Evolutionary conservation across 2,888 invertebrate genomes (phyloP).

Genomic region (Scaptodrosophila latifasciaeformis): DNA sequence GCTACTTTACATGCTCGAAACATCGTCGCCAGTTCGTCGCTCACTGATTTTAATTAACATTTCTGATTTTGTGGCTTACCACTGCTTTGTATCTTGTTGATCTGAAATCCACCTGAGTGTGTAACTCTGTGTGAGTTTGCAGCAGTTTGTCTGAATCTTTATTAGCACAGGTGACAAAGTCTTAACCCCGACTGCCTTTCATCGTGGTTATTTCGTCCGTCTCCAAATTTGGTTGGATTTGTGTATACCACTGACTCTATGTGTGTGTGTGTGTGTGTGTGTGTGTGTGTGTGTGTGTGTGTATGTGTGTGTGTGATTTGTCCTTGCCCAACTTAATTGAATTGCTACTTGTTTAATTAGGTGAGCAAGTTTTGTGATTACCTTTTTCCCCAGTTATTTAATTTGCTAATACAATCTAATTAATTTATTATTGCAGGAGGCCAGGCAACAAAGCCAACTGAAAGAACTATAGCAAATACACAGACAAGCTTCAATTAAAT

Average conservation of each 20-base stretch:
- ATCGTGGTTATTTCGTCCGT: not conserved
- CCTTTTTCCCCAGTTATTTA: slow-evolving; percentile 22
- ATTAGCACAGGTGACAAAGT: slow-evolving; percentile 44
- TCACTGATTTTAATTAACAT: slow-evolving; percentile 67
- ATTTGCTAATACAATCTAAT: slow-evolving; percentile 37
- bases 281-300: slow-evolving; percentile 8
- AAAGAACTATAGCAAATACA: not conserved
- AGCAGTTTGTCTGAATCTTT: slow-evolving; percentile 25
- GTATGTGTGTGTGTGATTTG: not conserved
- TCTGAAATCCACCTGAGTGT: not conserved
- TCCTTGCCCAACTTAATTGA: slow-evolving; percentile 51
- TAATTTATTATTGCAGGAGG: slow-evolving; percentile 28
- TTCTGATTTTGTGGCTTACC: slow-evolving; percentile 61
- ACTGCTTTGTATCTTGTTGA: not conserved
- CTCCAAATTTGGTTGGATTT: no score
- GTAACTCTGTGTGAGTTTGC: slow-evolving; percentile 4
- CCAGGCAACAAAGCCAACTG: no score
- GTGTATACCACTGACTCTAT: slow-evolving; percentile 12
- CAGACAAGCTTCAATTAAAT: not conserved
- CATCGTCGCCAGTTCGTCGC: slow-evolving; percentile 35
- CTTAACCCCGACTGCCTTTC: not conserved
- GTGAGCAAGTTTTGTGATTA: slow-evolving; percentile 44
- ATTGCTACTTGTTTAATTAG: slow-evolving; percentile 60
- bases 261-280: slow-evolving; percentile 30
- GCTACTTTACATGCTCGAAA: slow-evolving; percentile 39